Percentiles rank a stretch among this genome's conserved stretches.
Conservation (phyloP, 2,113 vertebrate species). For the Dipodomys spectabilis region DNA sequence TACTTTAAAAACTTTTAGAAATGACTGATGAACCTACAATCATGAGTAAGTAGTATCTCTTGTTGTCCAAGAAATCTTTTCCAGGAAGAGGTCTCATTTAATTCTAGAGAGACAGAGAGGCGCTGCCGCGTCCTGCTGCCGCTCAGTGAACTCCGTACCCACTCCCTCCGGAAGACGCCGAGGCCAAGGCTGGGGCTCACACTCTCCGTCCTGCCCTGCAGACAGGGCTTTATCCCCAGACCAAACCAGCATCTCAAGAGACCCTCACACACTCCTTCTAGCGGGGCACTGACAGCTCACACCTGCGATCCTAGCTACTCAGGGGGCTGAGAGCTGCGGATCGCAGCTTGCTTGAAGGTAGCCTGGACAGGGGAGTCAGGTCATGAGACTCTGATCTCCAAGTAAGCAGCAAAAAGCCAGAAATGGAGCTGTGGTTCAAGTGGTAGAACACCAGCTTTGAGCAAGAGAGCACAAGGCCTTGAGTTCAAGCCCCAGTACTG, state of each 20-base stretch:
- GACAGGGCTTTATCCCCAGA: background rate
- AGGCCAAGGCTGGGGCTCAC: background rate
- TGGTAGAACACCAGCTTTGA: background rate
- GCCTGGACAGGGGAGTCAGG: no score
- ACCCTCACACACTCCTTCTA: background rate
- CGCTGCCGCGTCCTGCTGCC: no score
- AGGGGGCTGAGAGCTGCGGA: no score
- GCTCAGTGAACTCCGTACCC: no score
- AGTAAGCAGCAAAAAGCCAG: no score
- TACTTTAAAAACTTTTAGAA: constrained; percentile 46
- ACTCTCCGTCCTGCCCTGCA: no score
- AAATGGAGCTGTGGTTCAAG: background rate
- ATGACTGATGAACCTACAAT: background rate
- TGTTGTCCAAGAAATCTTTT: constrained; percentile 2
- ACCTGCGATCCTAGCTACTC: no score
- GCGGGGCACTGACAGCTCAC: no score
- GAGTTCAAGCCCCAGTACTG: background rate
- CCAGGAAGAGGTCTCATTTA: constrained; percentile 13
- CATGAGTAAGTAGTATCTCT: background rate
- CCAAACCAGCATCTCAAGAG: background rate
- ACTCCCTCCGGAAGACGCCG: no score
- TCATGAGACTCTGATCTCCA: no score
- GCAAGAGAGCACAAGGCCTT: background rate
- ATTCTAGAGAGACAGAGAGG: background rate
- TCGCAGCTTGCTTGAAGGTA: no score